Evolutionary conservation across 2,113 vertebrate genomes (phyloP).

Genomic region (Ascaphus truei): DNA sequence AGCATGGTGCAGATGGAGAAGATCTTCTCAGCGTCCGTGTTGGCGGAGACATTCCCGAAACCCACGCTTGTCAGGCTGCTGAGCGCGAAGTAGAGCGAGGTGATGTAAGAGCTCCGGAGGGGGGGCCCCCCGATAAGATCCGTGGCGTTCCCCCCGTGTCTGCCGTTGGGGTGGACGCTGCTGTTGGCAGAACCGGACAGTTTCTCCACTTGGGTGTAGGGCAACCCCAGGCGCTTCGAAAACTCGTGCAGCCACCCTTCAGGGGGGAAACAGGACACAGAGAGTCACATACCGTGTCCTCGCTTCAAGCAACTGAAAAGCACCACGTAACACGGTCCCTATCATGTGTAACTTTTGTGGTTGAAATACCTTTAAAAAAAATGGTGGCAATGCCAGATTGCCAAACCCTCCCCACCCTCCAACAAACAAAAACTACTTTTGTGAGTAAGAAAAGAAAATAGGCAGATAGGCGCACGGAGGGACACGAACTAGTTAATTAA

Average conservation of each 20-base stretch:
- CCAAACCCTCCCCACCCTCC: no score
- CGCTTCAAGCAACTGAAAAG: no score
- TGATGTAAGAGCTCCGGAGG: constrained; percentile 72
- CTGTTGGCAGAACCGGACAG: constrained; percentile 37
- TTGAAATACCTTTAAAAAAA: no score
- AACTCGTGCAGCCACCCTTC: constrained; percentile 74
- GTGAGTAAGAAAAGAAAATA: no score
- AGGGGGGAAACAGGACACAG: constrained; percentile 3
- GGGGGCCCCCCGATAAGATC: constrained; percentile 60
- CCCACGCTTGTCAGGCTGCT: constrained; percentile 77
- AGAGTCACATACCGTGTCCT: no score
- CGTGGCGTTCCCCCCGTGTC: constrained; percentile 29
- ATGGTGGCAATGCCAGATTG: no score
- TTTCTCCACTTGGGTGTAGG: constrained; percentile 55
- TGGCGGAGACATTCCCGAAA: constrained; percentile 75
- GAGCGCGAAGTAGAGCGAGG: constrained; percentile 73
- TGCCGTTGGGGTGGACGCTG: constrained; percentile 44
- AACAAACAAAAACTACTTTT: no score
- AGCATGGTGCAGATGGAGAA: constrained; percentile 81
- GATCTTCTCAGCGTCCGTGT: constrained; percentile 78
- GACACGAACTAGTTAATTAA: no score
- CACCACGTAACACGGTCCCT: no score
- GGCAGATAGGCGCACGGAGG: no score
- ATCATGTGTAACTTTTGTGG: no score
- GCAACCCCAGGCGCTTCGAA: constrained; percentile 67